Conservation (phyloP, 64 coral and sea anemone genomes). For the Montipora efflorescens region DNA sequence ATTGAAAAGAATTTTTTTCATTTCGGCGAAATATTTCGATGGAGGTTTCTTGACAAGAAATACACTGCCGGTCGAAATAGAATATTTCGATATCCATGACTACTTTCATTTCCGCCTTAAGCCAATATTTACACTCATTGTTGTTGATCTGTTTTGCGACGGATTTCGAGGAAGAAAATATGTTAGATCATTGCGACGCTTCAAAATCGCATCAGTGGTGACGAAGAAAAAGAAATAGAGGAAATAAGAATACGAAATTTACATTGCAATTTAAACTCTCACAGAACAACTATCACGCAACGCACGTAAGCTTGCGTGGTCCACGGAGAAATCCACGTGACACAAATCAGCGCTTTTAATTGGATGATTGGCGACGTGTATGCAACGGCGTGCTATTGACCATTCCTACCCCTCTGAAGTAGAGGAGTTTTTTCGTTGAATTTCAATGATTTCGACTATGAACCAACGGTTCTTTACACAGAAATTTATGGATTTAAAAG, state of each 20-base stretch:
- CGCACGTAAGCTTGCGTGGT: constrained; percentile 29
- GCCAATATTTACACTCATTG: constrained; percentile 12
- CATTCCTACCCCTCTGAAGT: constrained; percentile 88
- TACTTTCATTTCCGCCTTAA: neutral
- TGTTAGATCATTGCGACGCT: neutral
- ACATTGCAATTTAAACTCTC: neutral
- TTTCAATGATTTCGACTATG: constrained; percentile 93
- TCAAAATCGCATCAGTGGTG: neutral
- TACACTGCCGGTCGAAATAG: neutral
- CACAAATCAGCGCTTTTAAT: constrained; percentile 43
- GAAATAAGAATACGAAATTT: neutral
- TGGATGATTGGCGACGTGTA: constrained; percentile 23
- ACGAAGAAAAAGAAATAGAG: neutral
- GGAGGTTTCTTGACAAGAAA: neutral
- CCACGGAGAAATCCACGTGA: constrained; percentile 70
- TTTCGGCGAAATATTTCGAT: neutral
- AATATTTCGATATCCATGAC: neutral
- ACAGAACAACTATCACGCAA: constrained; percentile 2
- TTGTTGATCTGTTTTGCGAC: neutral
- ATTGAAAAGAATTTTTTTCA: neutral
- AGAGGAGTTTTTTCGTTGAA: constrained; percentile 62
- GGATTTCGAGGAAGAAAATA: neutral
- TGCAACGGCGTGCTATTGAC: constrained; percentile 77
- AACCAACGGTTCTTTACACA: constrained; percentile 70
- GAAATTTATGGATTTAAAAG: constrained; percentile 68